Conservation (phyloP, 2,113 vertebrate species). For the Sialia sialis region DNA sequence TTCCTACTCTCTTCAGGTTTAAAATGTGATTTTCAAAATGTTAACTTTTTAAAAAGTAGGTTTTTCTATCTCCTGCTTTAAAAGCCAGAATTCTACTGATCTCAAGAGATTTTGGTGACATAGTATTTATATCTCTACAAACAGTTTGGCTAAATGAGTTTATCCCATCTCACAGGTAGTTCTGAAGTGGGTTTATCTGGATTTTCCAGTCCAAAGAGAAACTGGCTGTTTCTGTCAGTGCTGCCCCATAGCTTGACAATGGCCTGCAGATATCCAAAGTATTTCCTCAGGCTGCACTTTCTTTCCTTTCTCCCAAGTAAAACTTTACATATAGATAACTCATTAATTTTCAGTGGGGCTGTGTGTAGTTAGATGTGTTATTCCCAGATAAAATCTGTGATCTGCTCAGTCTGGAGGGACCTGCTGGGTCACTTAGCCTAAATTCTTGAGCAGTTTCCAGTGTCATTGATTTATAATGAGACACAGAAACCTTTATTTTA, state of each 20-base stretch:
- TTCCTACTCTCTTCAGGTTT: neutral
- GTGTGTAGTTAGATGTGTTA: neutral
- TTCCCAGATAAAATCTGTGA: neutral
- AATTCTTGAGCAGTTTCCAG: neutral
- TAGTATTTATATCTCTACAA: neutral
- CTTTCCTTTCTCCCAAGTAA: neutral
- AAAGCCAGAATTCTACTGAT: neutral
- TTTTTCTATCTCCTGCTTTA: neutral
- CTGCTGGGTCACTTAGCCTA: neutral
- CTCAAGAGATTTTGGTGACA: neutral
- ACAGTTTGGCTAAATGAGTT: neutral
- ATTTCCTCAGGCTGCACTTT: neutral
- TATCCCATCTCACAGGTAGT: neutral
- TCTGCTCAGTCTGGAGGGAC: neutral
- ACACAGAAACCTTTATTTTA: neutral
- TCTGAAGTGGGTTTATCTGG: neutral
- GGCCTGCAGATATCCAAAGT: neutral
- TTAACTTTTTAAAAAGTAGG: accelerated
- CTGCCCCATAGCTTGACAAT: neutral
- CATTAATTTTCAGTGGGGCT: neutral
- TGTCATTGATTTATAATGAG: neutral
- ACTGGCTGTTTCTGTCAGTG: neutral
- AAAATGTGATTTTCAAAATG: neutral
- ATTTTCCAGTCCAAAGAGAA: neutral
- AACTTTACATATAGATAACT: neutral